Evolutionary conservation across 2,113 vertebrate genomes (phyloP).

Genomic region (Oreochromis niloticus): DNA sequence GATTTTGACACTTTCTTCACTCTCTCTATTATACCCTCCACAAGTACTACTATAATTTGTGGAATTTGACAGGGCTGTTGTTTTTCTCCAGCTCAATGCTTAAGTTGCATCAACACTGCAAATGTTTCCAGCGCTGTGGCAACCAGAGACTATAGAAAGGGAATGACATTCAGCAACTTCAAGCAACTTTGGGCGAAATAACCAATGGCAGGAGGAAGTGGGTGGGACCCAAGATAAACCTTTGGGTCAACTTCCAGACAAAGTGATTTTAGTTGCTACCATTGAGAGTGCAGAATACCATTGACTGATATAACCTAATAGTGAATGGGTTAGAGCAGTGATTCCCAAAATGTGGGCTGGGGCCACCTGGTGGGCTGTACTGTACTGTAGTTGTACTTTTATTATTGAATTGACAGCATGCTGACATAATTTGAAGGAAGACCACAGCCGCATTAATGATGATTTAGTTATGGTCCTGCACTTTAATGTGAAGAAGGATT

Average conservation of each 20-base stretch:
- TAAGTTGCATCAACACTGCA: background rate
- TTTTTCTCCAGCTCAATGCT: background rate
- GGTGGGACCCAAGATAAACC: background rate
- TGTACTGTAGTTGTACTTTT: background rate
- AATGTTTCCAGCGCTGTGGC: background rate
- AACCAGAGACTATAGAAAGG: background rate
- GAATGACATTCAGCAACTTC: background rate
- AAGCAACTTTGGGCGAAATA: background rate
- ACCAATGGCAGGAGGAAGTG: background rate
- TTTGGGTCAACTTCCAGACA: background rate
- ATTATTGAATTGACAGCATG: background rate
- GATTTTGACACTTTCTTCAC: background rate
- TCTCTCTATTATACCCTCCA: background rate
- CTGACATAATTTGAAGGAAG: background rate
- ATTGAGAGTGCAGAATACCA: background rate
- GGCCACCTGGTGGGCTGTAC: background rate
- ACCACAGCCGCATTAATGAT: background rate
- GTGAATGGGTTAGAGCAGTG: background rate
- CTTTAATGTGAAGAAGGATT: background rate
- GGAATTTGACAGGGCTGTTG: background rate
- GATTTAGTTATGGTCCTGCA: background rate
- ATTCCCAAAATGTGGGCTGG: background rate
- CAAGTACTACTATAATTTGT: background rate
- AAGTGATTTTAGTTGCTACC: background rate
- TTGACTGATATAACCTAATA: background rate